Base-by-base conservation (phyloP, 2,797 vertebrate genomes). In the Atherinosoma microstoma region DNA sequence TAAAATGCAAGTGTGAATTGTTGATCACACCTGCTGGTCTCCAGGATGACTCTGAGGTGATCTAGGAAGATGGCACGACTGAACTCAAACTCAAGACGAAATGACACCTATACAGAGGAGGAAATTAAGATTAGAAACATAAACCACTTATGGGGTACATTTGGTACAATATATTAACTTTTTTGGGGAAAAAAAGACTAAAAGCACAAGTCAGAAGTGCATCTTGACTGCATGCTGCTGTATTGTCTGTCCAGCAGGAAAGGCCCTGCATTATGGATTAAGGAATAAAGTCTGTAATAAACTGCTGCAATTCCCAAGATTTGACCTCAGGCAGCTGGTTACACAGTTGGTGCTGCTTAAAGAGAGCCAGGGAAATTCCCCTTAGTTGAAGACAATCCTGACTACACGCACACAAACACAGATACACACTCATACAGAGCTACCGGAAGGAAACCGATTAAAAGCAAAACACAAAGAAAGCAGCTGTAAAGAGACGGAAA, bases 71-170 rank as follows among this genome's bases (percentile, higher is more conserved):
- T 6, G 0, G 91, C 94, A 18, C 93, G 96, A 89, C 95, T 98
- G 93, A 99, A 98, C 76, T 98, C 97, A 32, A 99, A 98, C 93
- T 99, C 98, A 88, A 99, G 90, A 30, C 97, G 97, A 90, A 99
- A 98, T 27, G 93, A 89, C 0, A 98, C 97, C 98, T 99, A 77
- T 0, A 47, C 1, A 45, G 27, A 67, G 40, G 11, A 68, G 24
- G 65, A 56, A 47, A 66, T 8, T 47, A 29, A 53, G 13, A 15
- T 57, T 30, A 63, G 69, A 71, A 64, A 51, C 9, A n/a, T 24
- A 27, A 54, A 71, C 40, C 20, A 15, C 32, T 12, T 9, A 45
- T 57, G 29, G 11, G 45, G 40, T 29, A 13, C n/a, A 47, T 49
- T 64, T n/a, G 10, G n/a, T 57, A 57, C 40, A 40, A 34, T 22